Evolutionary conservation across 2,888 invertebrate genomes (phyloP).

Genomic region (Rhagophthalmus giganteus): DNA sequence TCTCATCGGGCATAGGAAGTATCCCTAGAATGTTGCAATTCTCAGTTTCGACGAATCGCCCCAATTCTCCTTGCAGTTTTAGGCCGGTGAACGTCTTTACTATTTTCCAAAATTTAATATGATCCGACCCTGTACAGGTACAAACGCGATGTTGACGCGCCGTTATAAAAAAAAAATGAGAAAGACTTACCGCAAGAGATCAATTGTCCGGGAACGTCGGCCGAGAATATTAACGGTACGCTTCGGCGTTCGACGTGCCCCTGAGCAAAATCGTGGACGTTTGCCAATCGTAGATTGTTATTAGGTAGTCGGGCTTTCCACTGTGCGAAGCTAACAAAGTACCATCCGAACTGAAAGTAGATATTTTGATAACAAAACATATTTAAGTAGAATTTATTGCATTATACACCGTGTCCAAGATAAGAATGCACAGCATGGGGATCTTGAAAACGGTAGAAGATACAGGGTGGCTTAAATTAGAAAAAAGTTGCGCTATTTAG

Average conservation of each 20-base stretch:
- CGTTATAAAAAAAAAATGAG: not conserved
- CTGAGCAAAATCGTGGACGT: not conserved
- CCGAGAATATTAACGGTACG: not conserved
- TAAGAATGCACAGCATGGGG: no score
- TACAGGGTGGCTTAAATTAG: no score
- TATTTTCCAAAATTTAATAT: constrained; percentile 94
- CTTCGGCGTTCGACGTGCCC: not conserved
- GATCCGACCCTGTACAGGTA: constrained; percentile 63
- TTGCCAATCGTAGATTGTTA: not conserved
- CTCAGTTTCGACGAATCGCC: constrained; percentile 89
- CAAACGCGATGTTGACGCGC: not conserved
- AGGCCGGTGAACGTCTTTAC: constrained; percentile 86
- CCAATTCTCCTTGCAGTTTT: constrained; percentile 84
- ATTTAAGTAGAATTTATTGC: no score
- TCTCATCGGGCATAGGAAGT: constrained; percentile 85
- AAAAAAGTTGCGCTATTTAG: no score
- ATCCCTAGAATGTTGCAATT: constrained; percentile 86
- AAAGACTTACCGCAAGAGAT: not conserved
- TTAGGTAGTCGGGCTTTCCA: not conserved
- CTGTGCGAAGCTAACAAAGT: not conserved
- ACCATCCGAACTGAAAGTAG: not conserved
- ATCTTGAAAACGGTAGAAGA: not conserved
- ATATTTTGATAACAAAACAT: not conserved
- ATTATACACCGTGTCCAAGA: no score
- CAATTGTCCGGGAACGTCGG: not conserved